Evolutionary conservation across 2,113 vertebrate genomes (phyloP).

Genomic region (Ciconia maguari): DNA sequence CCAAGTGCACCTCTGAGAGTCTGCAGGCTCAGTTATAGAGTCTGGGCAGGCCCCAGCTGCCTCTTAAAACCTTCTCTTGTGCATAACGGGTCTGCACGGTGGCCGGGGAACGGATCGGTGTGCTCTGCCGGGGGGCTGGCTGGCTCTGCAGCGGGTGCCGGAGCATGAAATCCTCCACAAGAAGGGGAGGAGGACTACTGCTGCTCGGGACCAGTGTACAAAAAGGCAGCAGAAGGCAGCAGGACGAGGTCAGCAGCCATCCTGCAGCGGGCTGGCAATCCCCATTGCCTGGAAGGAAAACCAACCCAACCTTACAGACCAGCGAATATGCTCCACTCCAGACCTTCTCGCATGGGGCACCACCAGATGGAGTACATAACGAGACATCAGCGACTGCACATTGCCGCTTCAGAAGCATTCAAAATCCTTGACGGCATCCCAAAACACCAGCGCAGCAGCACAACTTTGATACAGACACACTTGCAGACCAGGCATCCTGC

Average conservation of each 20-base stretch:
- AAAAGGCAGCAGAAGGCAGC: background rate
- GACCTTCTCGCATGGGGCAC: fast-evolving
- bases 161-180: fast-evolving
- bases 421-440: background rate
- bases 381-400: fast-evolving
- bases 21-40: background rate
- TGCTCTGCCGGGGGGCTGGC: background rate
- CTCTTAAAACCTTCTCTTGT: background rate
- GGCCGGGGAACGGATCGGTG: background rate
- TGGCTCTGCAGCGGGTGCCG: background rate
- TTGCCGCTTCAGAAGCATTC: background rate
- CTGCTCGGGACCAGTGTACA: fast-evolving
- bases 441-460: background rate
- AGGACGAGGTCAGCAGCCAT: background rate
- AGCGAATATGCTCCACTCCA: fast-evolving
- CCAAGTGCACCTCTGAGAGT: background rate
- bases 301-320: background rate
- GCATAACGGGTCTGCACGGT: background rate
- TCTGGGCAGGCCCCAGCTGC: background rate
- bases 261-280: fast-evolving
- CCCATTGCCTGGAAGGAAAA: background rate
- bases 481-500: fast-evolving
- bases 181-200: background rate
- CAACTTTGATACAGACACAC: background rate
- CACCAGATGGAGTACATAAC: fast-evolving